Base-by-base conservation (phyloP, 2,888 invertebrate species). In the Acronicta psi region DNA sequence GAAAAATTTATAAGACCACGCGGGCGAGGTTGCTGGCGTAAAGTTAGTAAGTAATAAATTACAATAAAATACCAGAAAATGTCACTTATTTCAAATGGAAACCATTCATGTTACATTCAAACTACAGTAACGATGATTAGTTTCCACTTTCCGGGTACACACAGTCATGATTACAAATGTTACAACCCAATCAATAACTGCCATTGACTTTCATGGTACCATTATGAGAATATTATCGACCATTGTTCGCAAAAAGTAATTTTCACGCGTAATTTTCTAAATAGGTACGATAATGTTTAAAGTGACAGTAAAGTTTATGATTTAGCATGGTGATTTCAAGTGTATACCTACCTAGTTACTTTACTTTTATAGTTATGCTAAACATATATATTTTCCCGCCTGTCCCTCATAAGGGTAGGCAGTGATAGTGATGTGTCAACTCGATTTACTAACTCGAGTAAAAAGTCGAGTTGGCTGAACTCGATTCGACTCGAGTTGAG, bases 201-300 rank as follows among this genome's bases (percentile, higher is more conserved):
- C 9, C 42, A 59, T 44, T n/a, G 31, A 25, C n/a, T 36, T 59
- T 17, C 17, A 14, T 36, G 41, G 41, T 37, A 6, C 4, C 13
- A 45, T 37, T 34, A 49, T 44, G 20, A 29, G 29, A 41, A n/a
- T 42, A 46, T 41, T 63, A 63, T 69, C 41, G 42, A 37, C 69
- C 31, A 68, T 68, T 68, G 67, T 68, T 53, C 5, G 11, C 13
- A 47, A 16, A 38, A 29, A 2, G 38, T 43, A 36, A 47, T 64
- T 46, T 43, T 14, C 25, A 31, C 11, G 20, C 23, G 17, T n/a
- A 2, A 16, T 38, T 46, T 37, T 23, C 13, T 29, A 61, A 52
- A 45, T 25, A 2, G 16, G 14, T 13, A 11, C 7, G 29, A n/a
- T 31, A 6, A 14, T n/a, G 11, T 20, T 20, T 37, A 2, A 37